Conservation (phyloP, 2,888 invertebrate species). For the Calliphora vomitoria region DNA sequence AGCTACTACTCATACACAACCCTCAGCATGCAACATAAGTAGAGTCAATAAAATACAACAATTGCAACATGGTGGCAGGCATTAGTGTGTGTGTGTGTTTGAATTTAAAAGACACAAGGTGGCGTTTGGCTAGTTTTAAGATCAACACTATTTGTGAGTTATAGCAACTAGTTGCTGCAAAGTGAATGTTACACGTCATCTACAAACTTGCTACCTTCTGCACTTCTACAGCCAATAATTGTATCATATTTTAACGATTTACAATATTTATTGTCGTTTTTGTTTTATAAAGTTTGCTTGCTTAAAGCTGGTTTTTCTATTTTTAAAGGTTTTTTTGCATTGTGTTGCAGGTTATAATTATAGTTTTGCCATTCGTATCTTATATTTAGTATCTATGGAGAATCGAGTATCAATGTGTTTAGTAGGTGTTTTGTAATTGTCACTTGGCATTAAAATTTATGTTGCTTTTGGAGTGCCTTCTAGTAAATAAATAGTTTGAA, state of each 20-base stretch:
- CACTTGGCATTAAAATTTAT: constrained; percentile 67
- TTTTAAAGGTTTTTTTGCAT: constrained; percentile 21
- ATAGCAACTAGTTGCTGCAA: constrained; percentile 53
- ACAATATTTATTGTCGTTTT: constrained; percentile 36
- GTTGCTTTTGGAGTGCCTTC: constrained; percentile 53
- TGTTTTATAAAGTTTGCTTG: not conserved
- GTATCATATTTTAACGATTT: constrained; percentile 65
- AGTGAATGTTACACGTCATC: constrained; percentile 41
- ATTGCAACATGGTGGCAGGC: constrained; percentile 34
- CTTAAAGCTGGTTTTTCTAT: constrained; percentile 18
- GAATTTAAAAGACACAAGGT: constrained; percentile 39
- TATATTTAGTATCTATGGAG: constrained; percentile 23
- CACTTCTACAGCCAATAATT: constrained; percentile 45
- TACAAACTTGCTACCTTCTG: not conserved
- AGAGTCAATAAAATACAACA: constrained; percentile 14
- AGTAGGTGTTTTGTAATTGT: constrained; percentile 61
- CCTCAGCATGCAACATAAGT: constrained; percentile 47
- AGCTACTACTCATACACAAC: not conserved
- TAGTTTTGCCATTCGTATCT: constrained; percentile 3
- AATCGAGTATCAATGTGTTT: constrained; percentile 33
- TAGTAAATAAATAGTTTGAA: not conserved
- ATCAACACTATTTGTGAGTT: constrained; percentile 20
- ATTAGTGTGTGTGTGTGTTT: not conserved
- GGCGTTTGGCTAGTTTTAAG: constrained; percentile 51
- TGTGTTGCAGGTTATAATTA: constrained; percentile 48